Base-by-base conservation (phyloP, 2,797 vertebrate species). In the Hydrocynus forskahlii region DNA sequence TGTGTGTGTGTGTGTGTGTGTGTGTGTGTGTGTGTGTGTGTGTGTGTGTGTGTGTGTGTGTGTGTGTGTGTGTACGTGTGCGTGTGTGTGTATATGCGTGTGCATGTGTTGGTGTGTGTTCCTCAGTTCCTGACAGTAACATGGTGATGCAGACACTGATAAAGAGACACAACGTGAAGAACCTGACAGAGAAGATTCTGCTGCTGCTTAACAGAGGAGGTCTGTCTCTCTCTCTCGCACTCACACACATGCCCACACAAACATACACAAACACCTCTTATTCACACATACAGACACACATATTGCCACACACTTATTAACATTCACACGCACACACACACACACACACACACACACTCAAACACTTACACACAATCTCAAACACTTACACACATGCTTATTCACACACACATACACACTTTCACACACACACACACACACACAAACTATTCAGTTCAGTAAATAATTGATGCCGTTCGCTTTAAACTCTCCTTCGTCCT, bases 161-260 rank as follows among this genome's bases (percentile, higher is more conserved):
- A 87, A 96, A 96, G 88, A 96, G 96, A 87, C 88, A 90, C 7
- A 98, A 99, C 0, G 94, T 98, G 75, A 99, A 99, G 93, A 92
- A 95, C 83, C 96, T 99, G 82, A 95, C 97, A 0, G 97, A 99
- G 88, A 99, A 99, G 90, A 93, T 99, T 71, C 91, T 99, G 57
- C 87, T 99, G 86, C 95, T 99, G 67, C 90, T 99, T 45, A 99
- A 99, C 93, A 92, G 98, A 92, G 98, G 96, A 84, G 98, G 98
- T 63, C 71, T 17, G 0, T 43, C 19, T 23, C 16, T 21, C 57
- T 54, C 68, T 35, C 35, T 35, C 35, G 4, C 35, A 35, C 35
- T 2, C 35, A 35, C 35, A 35, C 35, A 10, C 14, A 7, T 57
- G n/a, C 43, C 25, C n/a, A 60, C 29, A 43, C 59, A 17, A 7